These are phyloP conservation scores for Drosophila pseudotalamancana DNA, from an alignment of 2,888 invertebrate species.

Conservation along the genomic window DNA sequence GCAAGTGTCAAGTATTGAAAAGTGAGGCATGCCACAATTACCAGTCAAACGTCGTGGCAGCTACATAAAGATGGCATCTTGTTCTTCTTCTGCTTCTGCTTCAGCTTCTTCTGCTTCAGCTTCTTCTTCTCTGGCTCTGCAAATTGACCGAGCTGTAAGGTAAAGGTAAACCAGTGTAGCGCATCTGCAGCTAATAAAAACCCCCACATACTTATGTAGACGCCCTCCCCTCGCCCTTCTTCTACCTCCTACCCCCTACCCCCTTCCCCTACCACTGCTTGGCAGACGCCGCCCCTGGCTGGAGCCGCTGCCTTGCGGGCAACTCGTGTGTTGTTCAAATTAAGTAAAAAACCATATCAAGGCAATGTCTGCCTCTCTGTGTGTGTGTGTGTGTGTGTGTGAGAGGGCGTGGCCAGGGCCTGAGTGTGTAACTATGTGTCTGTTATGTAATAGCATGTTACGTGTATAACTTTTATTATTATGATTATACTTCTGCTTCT, in stretches of 20 bases:
- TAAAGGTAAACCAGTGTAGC: conserved; percentile 22
- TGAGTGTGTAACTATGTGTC: conserved; percentile 28
- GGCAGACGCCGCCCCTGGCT: neutral
- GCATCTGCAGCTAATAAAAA: conserved; percentile 24
- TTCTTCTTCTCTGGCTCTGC: too few species aligned
- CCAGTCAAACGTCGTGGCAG: conserved; percentile 4
- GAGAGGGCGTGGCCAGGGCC: conserved; percentile 30
- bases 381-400: conserved; percentile 4
- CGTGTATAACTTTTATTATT: conserved; percentile 79
- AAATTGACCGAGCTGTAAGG: conserved; percentile 38
- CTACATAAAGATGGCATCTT: neutral
- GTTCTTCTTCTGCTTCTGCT: too few species aligned
- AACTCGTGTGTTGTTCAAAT: conserved; percentile 61
- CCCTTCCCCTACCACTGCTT: neutral
- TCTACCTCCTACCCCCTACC: neutral
- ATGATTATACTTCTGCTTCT: conserved; percentile 69
- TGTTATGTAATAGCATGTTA: conserved; percentile 80
- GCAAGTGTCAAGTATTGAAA: conserved; percentile 9
- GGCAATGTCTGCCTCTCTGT: conserved; percentile 24
- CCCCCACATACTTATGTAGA: too few species aligned
- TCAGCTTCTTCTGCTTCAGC: too few species aligned
- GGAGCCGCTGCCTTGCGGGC: neutral
- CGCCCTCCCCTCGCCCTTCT: too few species aligned
- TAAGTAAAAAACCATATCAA: conserved; percentile 65
- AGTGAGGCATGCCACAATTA: conserved; percentile 3